Evolutionary conservation across 1,140 invertebrate species (phyloP), one percentile per base, ranked within the genome.

Genomic region (Wasmannia auropunctata): DNA sequence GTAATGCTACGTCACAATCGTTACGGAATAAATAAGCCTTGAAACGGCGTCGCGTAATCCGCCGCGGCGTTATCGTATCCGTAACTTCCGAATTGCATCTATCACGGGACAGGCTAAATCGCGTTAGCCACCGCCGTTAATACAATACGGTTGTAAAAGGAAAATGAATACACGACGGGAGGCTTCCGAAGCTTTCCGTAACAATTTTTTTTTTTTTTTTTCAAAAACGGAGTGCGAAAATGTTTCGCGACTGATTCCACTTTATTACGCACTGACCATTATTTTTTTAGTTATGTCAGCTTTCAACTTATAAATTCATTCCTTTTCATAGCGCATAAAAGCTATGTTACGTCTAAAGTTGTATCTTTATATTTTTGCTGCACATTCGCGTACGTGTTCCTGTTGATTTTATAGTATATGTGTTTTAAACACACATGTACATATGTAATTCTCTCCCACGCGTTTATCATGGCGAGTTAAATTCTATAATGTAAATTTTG

Each of bases 21-120:
- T 54, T 43, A 34, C 37, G 79, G 67, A 83, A 83, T 83, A 83
- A 83, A 83, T 83, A 83, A 83, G 67, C 51, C 79, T 74, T 58
- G 79, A 83, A 83, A 46, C 79, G 51, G 14, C 79, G 28, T 10
- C 37, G 51, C 79, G 79, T 83, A 74, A 81, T 81, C 65, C 65
- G 25, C 51, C 25, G 34, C 31, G 79, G 67, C 67, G 67, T 83
- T 83, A 74, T 83, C 79, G 79, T n/a, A 54, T 37, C 31, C 65
- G 49, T 34, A 11, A 28, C 51, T 83, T 83, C 51, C 79, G 67
- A 34, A 43, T 37, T 31, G 51, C 79, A 74, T 83, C 54, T 58
- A 70, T 81, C 79, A 81, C 65, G 11, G 22, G 19, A 70, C 67
- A 56, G 22, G 51, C 63, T 58, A 58, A 83, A 58, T 60, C 25